Base-by-base conservation (phyloP, 2,797 vertebrate species). In the Malacoraja senta region DNA sequence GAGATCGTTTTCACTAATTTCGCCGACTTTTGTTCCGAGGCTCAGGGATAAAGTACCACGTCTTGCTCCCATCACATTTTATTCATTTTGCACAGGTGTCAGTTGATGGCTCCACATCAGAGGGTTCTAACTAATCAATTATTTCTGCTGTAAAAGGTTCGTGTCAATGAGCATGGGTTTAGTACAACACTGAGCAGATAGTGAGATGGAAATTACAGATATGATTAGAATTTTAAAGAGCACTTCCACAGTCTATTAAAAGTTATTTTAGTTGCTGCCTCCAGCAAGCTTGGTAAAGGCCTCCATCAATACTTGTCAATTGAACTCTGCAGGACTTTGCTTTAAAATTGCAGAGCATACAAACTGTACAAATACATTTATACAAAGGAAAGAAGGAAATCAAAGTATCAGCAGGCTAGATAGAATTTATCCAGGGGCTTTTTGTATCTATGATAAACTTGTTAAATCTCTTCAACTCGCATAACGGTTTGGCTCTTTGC, bases 1-100 rank as follows among this genome's bases (percentile, higher is more conserved):
- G 94, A 95, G 93, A 94, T 94, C 80, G 94, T 95, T 95, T 95
- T 94, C 94, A 95, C 96, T 94, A 94, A 94, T 94, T 96, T 95
- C 91, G 74, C 91, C 94, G 94, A 94, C 81, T 94, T 95, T 94
- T 94, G 80, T 88, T 93, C 94, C 94, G 58, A 78, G 35, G 79
- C 93, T 71, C 12, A 38, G 38, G 76, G 93, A 83, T 77, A 63
- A 93, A 93, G 65, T 93, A 79, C 35, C n/a, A 32, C 76, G 81
- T 93, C 93, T 26, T 79, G 83, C 61, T 93, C 80, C 91, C 44
- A 94, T 94, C 92, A 91, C 90, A 93, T 94, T 93, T 93, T 94
- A 93, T 93, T 58, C 94, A 93, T 44, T 90, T 78, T 65, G 94
- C 94, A 94, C 93, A 93, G 93, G 58, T 92, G 83, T 93, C 63